Evolutionary conservation across 2,113 vertebrate species (phyloP).

Genomic region (Lucifuga dentata): DNA sequence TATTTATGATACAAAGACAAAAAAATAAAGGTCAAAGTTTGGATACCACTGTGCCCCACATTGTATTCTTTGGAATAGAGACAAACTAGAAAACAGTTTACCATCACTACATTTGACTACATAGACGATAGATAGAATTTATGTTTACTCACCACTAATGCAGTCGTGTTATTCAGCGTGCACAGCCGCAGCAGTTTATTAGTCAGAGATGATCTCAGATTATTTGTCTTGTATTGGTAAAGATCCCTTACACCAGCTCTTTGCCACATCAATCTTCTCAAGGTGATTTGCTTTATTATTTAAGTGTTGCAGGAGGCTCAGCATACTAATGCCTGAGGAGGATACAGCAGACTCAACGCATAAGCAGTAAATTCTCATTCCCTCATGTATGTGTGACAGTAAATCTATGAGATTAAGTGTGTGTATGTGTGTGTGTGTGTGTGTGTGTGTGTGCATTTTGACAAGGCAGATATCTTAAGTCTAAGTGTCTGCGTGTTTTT

Average conservation of each 20-base stretch:
- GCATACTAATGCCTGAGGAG: slow-evolving; percentile 23
- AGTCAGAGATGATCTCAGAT: slow-evolving; percentile 33
- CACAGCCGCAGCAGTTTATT: slow-evolving; percentile 12
- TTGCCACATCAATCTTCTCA: slow-evolving; percentile 92
- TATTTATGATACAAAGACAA: no score
- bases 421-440: slow-evolving; percentile 22
- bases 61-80: neutral
- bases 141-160: slow-evolving; percentile 1
- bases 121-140: slow-evolving; percentile 3
- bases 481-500: slow-evolving; percentile 2
- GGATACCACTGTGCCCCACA: slow-evolving; percentile 12
- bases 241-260: slow-evolving; percentile 86
- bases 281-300: slow-evolving; percentile 79
- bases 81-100: slow-evolving; percentile 14
- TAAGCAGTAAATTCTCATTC: slow-evolving; percentile 68
- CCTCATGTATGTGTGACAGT: neutral
- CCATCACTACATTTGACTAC: neutral
- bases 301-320: slow-evolving; percentile 11
- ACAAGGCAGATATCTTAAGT: neutral
- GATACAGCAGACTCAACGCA: slow-evolving; percentile 1
- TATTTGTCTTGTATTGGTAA: slow-evolving; percentile 15
- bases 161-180: neutral
- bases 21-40: no score
- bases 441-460: slow-evolving; percentile 1
- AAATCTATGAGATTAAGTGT: slow-evolving; percentile 17